Conservation (phyloP, 2,888 invertebrate genomes). For the Copidosoma aretas region DNA sequence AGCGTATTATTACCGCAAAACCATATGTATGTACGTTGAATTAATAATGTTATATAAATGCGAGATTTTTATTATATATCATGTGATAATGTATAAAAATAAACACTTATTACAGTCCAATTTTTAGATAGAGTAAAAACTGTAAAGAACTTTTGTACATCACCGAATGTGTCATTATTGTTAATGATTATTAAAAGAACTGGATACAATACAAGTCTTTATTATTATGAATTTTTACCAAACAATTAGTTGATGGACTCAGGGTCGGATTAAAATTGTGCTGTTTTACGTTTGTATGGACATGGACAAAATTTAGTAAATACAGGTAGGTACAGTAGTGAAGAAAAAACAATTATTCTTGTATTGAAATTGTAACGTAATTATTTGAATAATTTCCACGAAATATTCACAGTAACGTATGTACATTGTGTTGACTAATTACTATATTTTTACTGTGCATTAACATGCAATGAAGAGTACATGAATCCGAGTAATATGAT, state of each 20-base stretch:
- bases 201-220: neutral
- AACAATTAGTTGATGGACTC: neutral
- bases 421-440: too few species aligned
- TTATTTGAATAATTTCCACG: too few species aligned
- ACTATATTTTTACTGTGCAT: too few species aligned
- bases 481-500: too few species aligned
- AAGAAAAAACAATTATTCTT: too few species aligned
- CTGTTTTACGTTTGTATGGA: neutral
- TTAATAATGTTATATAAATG: constrained; percentile 45
- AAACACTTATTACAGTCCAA: constrained; percentile 47
- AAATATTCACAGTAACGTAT: too few species aligned
- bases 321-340: neutral
- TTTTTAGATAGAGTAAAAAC: constrained; percentile 44
- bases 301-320: neutral
- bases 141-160: constrained; percentile 48
- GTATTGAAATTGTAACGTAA: too few species aligned
- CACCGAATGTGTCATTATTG: constrained; percentile 40
- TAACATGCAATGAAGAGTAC: too few species aligned
- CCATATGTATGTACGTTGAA: constrained; percentile 46
- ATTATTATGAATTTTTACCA: neutral
- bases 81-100: constrained; percentile 55
- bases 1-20: constrained; percentile 43
- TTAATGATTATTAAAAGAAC: constrained; percentile 35
- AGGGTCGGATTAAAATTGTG: neutral
- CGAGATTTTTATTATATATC: constrained; percentile 51